Percentiles rank a stretch among this genome's conserved stretches.
Evolutionary conservation across 53 echinoderm and acorn worm genomes (phyloP).

Genomic region (Paracentrotus lividus): DNA sequence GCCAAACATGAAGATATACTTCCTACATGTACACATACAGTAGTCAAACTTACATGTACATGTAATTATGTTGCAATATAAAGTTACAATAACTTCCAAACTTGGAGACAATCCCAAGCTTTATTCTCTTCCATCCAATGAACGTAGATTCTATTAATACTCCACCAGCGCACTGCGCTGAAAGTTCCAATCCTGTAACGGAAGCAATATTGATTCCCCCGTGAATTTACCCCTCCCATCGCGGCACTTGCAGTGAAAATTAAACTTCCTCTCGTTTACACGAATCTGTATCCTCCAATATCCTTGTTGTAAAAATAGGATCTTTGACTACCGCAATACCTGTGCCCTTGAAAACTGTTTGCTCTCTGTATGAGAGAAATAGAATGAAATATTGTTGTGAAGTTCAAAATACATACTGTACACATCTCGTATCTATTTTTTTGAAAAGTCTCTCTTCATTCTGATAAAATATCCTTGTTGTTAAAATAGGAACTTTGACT

Average conservation of each 20-base stretch:
- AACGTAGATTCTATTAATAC: background rate
- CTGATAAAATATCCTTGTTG: background rate
- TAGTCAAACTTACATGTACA: background rate
- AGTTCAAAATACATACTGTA: background rate
- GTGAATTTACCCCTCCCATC: background rate
- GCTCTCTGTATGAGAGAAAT: background rate
- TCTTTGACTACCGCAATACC: background rate
- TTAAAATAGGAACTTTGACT: background rate
- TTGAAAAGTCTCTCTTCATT: background rate
- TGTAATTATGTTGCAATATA: no score
- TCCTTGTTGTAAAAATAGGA: conserved; percentile 19
- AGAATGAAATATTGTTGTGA: background rate
- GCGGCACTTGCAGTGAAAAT: conserved; percentile 48
- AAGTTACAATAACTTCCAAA: background rate
- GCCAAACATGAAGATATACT: background rate
- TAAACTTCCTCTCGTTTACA: conserved; percentile 59
- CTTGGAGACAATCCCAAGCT: background rate
- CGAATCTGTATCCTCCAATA: conserved; percentile 48
- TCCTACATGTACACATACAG: background rate
- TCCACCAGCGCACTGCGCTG: background rate
- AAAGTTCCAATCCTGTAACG: conserved; percentile 49
- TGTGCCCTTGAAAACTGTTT: background rate
- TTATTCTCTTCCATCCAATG: background rate
- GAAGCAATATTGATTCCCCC: conserved; percentile 45
- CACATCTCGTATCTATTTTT: no score